phyloP scores from a whole-genome alignment of 2,797 vertebrate species.

The Podargus strigoides region DNA sequence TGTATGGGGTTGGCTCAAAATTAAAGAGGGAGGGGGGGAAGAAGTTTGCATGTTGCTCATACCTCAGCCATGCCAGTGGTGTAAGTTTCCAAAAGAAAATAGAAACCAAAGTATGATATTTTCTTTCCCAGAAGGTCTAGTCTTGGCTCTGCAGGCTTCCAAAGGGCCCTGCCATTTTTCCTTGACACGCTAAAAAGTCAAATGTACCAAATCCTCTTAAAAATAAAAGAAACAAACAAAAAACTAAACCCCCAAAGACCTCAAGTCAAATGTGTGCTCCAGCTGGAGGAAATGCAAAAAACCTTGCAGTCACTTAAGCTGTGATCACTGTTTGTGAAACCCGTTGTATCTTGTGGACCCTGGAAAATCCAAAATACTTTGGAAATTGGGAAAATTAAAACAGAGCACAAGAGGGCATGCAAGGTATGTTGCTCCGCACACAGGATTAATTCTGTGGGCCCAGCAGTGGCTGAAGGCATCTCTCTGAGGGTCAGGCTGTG shows the following conservation, averaged over 20 bases:
- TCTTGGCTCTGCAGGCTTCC: not conserved
- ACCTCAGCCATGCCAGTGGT: not conserved
- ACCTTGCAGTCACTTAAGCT: not conserved
- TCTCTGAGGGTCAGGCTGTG: not conserved
- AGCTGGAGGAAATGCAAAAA: not conserved
- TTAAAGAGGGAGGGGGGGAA: not conserved
- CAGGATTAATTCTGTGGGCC: accelerated
- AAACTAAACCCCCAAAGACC: not conserved
- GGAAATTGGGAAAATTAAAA: not conserved
- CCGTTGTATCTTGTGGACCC: not conserved
- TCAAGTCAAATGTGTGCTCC: not conserved
- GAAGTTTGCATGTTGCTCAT: not conserved
- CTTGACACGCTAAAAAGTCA: not conserved
- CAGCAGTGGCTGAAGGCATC: not conserved
- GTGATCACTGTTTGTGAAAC: not conserved
- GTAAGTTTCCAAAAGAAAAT: not conserved
- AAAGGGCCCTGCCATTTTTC: not conserved
- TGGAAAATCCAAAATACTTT: not conserved
- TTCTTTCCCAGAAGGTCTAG: not conserved
- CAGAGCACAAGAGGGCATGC: not conserved
- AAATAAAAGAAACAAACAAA: not conserved
- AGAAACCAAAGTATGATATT: accelerated
- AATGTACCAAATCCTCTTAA: not conserved
- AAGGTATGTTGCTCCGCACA: not conserved
- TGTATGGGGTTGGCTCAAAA: not conserved